Conservation (phyloP, 2,113 vertebrate species). For the Syrmaticus mikado region DNA sequence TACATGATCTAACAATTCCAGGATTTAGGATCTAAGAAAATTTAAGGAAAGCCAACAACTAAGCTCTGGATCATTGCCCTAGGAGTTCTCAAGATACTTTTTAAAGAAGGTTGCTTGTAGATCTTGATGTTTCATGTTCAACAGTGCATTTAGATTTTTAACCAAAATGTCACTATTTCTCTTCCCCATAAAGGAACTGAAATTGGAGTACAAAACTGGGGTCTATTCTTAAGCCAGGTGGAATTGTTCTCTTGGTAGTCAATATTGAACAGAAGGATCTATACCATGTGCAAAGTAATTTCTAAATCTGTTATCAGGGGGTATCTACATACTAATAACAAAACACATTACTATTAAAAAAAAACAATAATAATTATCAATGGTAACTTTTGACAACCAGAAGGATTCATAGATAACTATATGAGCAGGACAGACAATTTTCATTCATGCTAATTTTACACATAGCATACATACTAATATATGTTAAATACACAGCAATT, state of each 20-base stretch:
- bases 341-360: neutral
- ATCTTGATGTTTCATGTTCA: neutral
- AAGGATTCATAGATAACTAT: neutral
- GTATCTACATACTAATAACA: neutral
- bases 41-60: neutral
- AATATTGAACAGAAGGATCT: neutral
- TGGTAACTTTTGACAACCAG: neutral
- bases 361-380: neutral
- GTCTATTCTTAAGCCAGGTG: neutral
- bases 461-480: rapidly evolving
- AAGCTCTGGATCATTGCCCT: neutral
- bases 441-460: neutral
- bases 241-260: neutral
- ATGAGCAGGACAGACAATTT: neutral
- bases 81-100: neutral
- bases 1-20: neutral
- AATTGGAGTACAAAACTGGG: neutral
- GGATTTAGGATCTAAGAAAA: neutral
- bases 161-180: neutral
- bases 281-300: neutral
- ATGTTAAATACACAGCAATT: neutral
- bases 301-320: neutral
- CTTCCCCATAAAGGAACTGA: neutral
- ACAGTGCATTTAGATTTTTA: neutral
- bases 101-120: neutral